Conservation (phyloP, 2,888 invertebrate species). For the Erebia ligea region DNA sequence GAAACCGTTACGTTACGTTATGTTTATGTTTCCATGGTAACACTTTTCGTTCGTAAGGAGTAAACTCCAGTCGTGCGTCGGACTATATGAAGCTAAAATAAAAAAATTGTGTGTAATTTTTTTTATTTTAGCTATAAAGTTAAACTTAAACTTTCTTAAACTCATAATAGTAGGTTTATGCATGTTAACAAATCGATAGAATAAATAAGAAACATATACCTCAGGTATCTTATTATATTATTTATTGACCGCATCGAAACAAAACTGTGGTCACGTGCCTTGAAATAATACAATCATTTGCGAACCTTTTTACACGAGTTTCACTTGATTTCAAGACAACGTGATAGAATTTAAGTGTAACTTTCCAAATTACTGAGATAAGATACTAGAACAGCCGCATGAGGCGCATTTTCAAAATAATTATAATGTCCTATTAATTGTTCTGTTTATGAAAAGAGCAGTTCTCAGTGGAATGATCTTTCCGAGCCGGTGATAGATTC, state of each 20-base stretch:
- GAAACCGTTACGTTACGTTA: too few relatives aligned
- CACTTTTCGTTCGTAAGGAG: too few relatives aligned
- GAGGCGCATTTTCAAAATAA: too few relatives aligned
- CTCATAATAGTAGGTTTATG: too few relatives aligned
- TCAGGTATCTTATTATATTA: constrained; percentile 1
- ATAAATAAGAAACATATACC: constrained; percentile 8
- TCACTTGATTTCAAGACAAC: constrained; percentile 28
- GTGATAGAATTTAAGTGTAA: constrained; percentile 21
- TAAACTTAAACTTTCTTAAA: background rate
- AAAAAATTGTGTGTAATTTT: too few relatives aligned
- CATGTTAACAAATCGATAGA: background rate
- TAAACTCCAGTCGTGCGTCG: too few relatives aligned
- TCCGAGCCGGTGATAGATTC: too few relatives aligned
- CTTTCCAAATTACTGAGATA: constrained; percentile 17
- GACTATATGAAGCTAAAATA: too few relatives aligned
- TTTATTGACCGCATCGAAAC: constrained; percentile 26
- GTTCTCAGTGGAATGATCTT: too few relatives aligned
- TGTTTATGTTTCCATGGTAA: too few relatives aligned
- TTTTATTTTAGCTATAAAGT: background rate
- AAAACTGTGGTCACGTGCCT: constrained; percentile 35
- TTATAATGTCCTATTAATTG: too few relatives aligned
- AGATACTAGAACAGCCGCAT: background rate
- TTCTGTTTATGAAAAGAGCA: too few relatives aligned
- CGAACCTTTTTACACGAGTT: constrained; percentile 29
- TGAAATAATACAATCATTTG: constrained; percentile 23